phyloP scores from a whole-genome alignment of 2,113 vertebrate genomes.

The Pachycephala philippinensis region DNA sequence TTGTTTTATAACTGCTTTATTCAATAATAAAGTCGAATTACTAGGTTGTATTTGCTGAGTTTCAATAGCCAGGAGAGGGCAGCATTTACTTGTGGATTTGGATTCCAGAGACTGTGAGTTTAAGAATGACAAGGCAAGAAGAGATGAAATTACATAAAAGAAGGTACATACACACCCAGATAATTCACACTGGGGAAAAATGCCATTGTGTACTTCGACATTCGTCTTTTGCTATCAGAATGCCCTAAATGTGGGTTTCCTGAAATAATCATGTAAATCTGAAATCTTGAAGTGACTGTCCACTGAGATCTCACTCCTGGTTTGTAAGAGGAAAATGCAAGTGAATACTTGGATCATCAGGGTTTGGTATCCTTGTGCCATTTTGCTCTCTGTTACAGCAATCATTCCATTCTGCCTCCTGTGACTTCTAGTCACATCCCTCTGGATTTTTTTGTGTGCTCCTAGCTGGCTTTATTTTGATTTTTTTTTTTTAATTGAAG shows the following conservation, averaged over 20 bases:
- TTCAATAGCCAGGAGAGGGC: conserved; percentile 65
- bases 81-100: conserved; percentile 37
- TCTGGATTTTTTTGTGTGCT: neutral
- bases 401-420: neutral
- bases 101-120: neutral
- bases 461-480: neutral
- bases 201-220: neutral
- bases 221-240: neutral
- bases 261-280: neutral
- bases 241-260: neutral
- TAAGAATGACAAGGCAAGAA: neutral
- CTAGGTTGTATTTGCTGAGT: neutral
- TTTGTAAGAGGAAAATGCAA: neutral
- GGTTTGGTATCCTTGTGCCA: neutral
- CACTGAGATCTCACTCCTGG: neutral
- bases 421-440: neutral
- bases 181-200: neutral
- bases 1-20: neutral
- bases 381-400: neutral
- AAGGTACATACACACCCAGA: neutral
- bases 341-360: neutral
- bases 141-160: neutral
- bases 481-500: neutral
- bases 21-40: neutral
- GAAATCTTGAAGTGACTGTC: neutral